These are phyloP conservation scores for Euclidia mi DNA, from an alignment of 2,888 invertebrate species.

Conservation along the genomic window DNA sequence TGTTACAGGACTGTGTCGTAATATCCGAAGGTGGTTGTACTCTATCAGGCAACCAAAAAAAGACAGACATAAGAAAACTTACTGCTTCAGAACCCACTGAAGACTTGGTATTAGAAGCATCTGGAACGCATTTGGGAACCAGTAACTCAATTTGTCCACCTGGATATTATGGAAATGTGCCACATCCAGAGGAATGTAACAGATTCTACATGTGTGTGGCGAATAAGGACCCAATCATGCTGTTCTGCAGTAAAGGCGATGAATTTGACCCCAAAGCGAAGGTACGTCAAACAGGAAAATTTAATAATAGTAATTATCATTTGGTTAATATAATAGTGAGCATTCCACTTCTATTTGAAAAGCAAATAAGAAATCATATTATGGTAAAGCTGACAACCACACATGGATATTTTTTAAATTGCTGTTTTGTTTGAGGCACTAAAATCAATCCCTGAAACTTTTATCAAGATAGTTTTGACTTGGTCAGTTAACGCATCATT, in stretches of 20 bases:
- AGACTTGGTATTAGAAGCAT: background rate
- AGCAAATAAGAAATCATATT: no score
- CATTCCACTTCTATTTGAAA: no score
- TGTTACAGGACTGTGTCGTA: slow-evolving; percentile 9
- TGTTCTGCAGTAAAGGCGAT: slow-evolving; percentile 50
- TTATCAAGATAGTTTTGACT: no score
- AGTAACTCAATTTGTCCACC: slow-evolving; percentile 5
- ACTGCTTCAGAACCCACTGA: background rate
- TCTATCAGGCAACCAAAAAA: background rate
- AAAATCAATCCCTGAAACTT: no score
- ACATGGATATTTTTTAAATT: no score
- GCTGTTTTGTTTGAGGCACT: no score
- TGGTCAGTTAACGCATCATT: no score
- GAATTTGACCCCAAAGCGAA: slow-evolving; percentile 50
- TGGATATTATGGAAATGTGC: slow-evolving; percentile 5
- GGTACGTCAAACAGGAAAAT: slow-evolving; percentile 45
- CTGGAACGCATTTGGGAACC: background rate
- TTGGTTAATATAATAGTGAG: no score
- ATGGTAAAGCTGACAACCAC: no score
- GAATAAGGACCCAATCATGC: slow-evolving; percentile 29
- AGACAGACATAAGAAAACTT: background rate
- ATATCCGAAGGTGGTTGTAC: slow-evolving; percentile 19
- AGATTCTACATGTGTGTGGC: slow-evolving; percentile 49
- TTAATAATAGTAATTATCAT: no score
- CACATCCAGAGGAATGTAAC: slow-evolving; percentile 5